phyloP scores from a whole-genome alignment of 1,140 invertebrate species.

The Conopomorpha cramerella region DNA sequence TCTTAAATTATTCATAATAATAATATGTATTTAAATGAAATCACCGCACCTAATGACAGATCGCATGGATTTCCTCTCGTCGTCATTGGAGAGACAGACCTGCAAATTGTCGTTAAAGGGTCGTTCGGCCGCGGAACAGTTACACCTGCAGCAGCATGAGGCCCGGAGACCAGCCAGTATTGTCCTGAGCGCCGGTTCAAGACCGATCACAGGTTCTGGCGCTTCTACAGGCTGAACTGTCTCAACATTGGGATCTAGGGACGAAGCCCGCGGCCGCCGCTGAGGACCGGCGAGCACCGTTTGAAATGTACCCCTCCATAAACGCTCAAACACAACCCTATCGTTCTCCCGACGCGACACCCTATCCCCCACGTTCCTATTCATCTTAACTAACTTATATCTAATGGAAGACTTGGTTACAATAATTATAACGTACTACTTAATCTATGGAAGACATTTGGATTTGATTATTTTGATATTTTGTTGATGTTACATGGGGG shows the following conservation, averaged over 20 bases:
- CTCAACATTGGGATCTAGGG: slow-evolving; percentile 44
- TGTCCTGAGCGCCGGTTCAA: slow-evolving; percentile 45
- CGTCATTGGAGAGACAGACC: slow-evolving; percentile 57
- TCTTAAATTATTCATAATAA: too few relatives aligned
- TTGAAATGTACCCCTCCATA: slow-evolving; percentile 66
- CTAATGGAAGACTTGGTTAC: slow-evolving; percentile 56
- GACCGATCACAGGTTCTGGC: slow-evolving; percentile 16
- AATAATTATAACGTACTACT: too few relatives aligned
- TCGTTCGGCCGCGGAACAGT: slow-evolving; percentile 22
- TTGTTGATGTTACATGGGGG: too few relatives aligned
- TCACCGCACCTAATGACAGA: slow-evolving; percentile 68
- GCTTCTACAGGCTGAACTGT: slow-evolving; percentile 12
- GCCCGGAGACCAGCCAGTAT: slow-evolving; percentile 35
- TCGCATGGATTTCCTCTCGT: slow-evolving; percentile 59
- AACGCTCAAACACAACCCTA: slow-evolving; percentile 63
- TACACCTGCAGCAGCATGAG: slow-evolving; percentile 46
- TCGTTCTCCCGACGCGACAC: slow-evolving; percentile 54
- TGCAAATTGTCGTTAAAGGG: slow-evolving; percentile 56
- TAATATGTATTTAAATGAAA: too few relatives aligned
- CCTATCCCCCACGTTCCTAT: slow-evolving; percentile 24
- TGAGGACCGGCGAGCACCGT: slow-evolving; percentile 50
- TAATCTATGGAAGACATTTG: too few relatives aligned
- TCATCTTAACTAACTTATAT: slow-evolving; percentile 34
- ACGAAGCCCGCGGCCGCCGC: slow-evolving; percentile 41
- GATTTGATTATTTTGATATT: too few relatives aligned